phyloP scores from a whole-genome alignment of 2,888 invertebrate species.

The Apoda limacodes region DNA sequence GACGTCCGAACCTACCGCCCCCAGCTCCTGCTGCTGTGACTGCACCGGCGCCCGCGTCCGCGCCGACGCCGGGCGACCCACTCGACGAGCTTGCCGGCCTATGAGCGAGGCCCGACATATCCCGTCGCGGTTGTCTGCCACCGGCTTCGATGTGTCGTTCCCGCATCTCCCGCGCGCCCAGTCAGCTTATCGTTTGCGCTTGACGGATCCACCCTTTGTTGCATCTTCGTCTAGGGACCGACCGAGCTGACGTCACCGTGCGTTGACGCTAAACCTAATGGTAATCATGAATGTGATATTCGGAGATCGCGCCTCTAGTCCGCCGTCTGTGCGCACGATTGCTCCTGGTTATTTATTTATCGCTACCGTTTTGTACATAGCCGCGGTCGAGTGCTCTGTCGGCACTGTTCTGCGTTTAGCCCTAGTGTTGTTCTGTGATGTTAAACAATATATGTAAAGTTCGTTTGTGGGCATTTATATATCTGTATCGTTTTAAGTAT shows the following conservation, averaged over 20 bases:
- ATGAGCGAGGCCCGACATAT: conserved; percentile 1
- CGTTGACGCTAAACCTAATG: no score
- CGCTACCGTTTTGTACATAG: conserved; percentile 2
- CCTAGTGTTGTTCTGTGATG: conserved; percentile 59
- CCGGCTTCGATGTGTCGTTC: neutral
- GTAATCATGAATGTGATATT: no score
- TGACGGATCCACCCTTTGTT: no score
- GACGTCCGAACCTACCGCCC: no score
- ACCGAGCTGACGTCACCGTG: neutral
- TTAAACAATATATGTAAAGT: conserved; percentile 45
- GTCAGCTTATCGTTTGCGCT: no score
- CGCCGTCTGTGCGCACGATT: conserved; percentile 18
- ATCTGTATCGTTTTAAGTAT: no score
- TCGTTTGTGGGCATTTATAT: conserved; percentile 37
- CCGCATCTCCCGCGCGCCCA: conserved; percentile 7
- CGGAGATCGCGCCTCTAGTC: conserved; percentile 25
- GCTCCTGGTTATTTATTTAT: neutral
- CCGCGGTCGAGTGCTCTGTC: conserved; percentile 8
- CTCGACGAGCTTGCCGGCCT: conserved; percentile 4
- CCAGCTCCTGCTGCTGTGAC: no score
- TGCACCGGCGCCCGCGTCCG: no score
- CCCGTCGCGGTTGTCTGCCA: conserved; percentile 5
- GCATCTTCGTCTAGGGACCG: neutral
- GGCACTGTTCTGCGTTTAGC: conserved; percentile 32
- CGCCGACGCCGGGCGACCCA: conserved; percentile 5